Evolutionary conservation across 2,888 invertebrate species (phyloP), one percentile per base, ranked within the genome.

Genomic region (Formica aserva): DNA sequence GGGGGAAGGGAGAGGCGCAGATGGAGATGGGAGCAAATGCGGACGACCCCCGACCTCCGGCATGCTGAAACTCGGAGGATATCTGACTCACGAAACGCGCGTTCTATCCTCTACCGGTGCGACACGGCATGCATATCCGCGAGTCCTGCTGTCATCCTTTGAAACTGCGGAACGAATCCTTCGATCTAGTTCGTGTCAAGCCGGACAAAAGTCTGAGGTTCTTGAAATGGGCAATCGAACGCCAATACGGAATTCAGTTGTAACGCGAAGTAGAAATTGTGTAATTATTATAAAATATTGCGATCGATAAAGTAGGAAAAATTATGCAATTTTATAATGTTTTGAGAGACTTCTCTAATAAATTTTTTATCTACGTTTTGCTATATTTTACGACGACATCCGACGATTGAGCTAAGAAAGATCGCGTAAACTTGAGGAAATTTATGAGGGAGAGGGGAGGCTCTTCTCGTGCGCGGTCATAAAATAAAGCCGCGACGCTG

Each of bases 41-140:
- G 92, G 87, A 83, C 91, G 93, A 94, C 94, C 94, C 88, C 77
- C 92, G 94, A 94, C 94, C 94, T 52, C 52, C 91, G 91, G 94
- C 94, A 94, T 94, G 94, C 92, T 92, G 91, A 91, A 92, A 93
- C 93, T 91, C 91, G 88, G 90, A 91, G 92, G 92, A 93, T 94
- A 93, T 94, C 94, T 93, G 93, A 94, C 93, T 94, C 94, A 93
- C 92, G 94, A 93, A 92, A 93, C 92, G 91, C 90, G 88, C 91
- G 89, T 91, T 90, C 89, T 88, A 91, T 92, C 90, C 88, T 85
- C 15, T 52, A 86, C 85, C 84, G 88, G 85, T 87, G 85, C 89
- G 90, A 89, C 90, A 88, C 87, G 41, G 22, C 86, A 82, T 85
- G 85, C 89, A 81, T 89, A 86, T 83, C 65, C 86, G 65, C 82